Percentiles rank a stretch among this genome's conserved stretches.
Evolutionary conservation across 2,888 invertebrate genomes (phyloP).

Genomic region (Watsonalla binaria): DNA sequence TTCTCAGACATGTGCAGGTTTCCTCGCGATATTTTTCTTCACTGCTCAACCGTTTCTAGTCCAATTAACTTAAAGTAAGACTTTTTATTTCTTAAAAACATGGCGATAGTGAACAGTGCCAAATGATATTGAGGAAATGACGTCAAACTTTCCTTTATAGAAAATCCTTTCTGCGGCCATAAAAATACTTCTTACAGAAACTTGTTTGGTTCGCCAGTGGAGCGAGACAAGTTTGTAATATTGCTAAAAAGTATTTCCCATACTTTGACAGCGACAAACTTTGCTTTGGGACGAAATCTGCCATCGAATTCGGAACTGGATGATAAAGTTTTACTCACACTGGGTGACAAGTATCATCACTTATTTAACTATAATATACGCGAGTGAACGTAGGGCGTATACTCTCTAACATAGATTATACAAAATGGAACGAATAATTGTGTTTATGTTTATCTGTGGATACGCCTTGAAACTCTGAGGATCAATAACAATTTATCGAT

Average conservation of each 20-base stretch:
- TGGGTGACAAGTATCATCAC: background rate
- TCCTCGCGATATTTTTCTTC: no score
- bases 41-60: no score
- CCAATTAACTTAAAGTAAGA: no score
- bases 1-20: no score
- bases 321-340: constrained; percentile 2
- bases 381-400: no score
- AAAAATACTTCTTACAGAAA: background rate
- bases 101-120: no score
- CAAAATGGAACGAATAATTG: no score
- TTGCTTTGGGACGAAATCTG: background rate
- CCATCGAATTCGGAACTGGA: constrained; percentile 1
- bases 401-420: no score
- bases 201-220: background rate
- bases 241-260: background rate
- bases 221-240: constrained; percentile 2
- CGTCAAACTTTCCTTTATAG: background rate
- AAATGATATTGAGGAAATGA: background rate
- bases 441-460: no score
- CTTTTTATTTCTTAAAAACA: no score
- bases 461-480: no score
- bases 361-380: background rate
- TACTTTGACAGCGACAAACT: background rate
- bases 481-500: no score
- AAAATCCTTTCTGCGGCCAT: background rate